A percentile compares a stretch with the other conserved stretches of the same genome.
Evolutionary conservation across 53 echinoderm and acorn worm genomes (phyloP).

Genomic region (Holothuria scabra): DNA sequence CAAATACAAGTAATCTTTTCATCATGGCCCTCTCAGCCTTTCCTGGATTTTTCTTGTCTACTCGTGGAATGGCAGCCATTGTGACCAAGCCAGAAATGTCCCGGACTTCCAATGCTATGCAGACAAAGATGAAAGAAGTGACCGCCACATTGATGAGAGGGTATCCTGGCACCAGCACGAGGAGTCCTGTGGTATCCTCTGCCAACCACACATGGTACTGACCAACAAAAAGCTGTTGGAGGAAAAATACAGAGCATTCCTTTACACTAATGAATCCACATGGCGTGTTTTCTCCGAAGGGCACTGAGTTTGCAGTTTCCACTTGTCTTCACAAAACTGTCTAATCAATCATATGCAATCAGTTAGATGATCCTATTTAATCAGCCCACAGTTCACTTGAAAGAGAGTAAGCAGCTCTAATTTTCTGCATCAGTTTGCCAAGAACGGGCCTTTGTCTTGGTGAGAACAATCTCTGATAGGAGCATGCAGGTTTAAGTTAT

Average conservation of each 20-base stretch:
- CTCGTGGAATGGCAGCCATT: conserved; percentile 67
- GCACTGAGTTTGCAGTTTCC: no score
- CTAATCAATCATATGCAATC: no score
- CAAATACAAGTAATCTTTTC: conserved; percentile 61
- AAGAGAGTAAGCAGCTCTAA: no score
- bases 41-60: conserved; percentile 32
- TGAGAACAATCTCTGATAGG: no score
- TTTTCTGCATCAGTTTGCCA: no score
- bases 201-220: conserved; percentile 98
- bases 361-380: no score
- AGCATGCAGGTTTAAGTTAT: no score
- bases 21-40: conserved; percentile 47
- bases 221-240: conserved; percentile 80
- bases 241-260: not conserved
- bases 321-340: no score
- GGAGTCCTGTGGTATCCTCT: conserved; percentile 83
- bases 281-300: no score
- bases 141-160: conserved; percentile 80
- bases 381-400: no score
- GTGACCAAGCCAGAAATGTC: conserved; percentile 71
- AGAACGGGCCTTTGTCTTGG: no score
- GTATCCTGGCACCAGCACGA: conserved; percentile 80
- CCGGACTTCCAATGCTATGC: conserved; percentile 79
- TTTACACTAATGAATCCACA: no score
- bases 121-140: conserved; percentile 92